Percentiles rank a stretch among this genome's conserved stretches.
These are phyloP conservation scores for Pocillopora grandis DNA, from an alignment of 92 coral and sea anemone species.

Conservation along the genomic window DNA sequence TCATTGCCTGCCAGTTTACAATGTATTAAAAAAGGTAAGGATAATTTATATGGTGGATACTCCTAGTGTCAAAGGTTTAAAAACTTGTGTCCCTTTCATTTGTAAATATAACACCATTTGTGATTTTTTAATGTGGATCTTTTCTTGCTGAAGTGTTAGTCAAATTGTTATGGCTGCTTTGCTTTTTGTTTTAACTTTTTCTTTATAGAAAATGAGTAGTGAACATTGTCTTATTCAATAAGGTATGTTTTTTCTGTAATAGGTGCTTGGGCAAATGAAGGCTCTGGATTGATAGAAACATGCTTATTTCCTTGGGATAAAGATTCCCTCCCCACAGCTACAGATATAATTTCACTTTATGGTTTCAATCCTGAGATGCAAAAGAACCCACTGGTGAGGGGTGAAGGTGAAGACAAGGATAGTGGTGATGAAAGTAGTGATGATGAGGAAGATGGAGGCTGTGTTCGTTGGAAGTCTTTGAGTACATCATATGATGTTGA, in stretches of 20 bases:
- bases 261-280: slow-evolving; percentile 53
- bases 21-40: no score
- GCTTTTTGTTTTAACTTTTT: no score
- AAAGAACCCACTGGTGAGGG: slow-evolving; percentile 6
- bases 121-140: no score
- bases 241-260: not conserved
- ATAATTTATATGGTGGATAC: no score
- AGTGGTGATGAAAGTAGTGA: not conserved
- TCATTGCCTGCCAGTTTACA: not conserved
- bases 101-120: no score
- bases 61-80: no score
- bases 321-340: slow-evolving; percentile 46
- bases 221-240: not conserved
- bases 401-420: no score
- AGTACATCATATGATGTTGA: slow-evolving; percentile 15
- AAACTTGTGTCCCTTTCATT: no score
- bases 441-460: slow-evolving; percentile 19
- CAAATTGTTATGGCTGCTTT: no score
- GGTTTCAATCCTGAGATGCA: slow-evolving; percentile 56
- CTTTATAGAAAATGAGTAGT: no score
- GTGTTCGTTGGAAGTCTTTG: slow-evolving; percentile 17
- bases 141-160: no score
- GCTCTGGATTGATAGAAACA: slow-evolving; percentile 27
- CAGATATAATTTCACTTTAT: slow-evolving; percentile 36
- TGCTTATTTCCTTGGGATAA: slow-evolving; percentile 62